A percentile compares a stretch with the other conserved stretches of the same genome.
Evolutionary conservation across 2,797 vertebrate genomes (phyloP).

Genomic region (Pantherophis alleghaniensis): DNA sequence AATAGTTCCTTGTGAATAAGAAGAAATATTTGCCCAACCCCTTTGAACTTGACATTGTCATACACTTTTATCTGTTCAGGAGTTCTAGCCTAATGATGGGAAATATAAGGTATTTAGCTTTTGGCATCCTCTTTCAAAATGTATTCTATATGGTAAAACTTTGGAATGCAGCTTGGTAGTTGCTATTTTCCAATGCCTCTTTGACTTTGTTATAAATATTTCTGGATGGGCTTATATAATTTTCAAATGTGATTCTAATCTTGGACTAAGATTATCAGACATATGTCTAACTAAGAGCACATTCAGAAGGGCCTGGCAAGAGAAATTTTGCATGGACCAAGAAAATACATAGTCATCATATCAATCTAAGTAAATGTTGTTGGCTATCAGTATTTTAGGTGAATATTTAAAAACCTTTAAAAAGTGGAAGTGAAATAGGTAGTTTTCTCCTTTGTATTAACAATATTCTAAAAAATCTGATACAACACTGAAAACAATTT

Average conservation of each 20-base stretch:
- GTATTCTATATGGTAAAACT: not conserved
- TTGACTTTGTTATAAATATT: not conserved
- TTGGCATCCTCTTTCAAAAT: not conserved
- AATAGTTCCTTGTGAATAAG: not conserved
- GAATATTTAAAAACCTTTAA: not conserved
- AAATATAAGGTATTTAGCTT: not conserved
- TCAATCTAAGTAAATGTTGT: not conserved
- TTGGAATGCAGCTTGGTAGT: not conserved
- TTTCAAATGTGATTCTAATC: not conserved
- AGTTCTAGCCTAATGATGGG: not conserved
- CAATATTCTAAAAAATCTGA: not conserved
- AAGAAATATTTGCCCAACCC: not conserved
- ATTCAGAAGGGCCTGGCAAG: not conserved
- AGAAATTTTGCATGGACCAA: not conserved
- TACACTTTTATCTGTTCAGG: not conserved
- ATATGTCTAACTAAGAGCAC: not conserved
- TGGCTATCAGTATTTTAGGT: not conserved
- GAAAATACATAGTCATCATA: no score
- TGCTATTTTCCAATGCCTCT: not conserved
- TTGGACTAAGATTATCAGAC: not conserved
- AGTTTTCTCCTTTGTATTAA: not conserved
- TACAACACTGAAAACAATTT: not conserved
- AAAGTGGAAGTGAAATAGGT: not conserved
- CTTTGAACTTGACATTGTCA: not conserved
- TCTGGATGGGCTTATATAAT: not conserved